Evolutionary conservation across 35 echinoderm and acorn worm species (phyloP), one percentile per base, ranked within the genome.

Genomic region (Stichopus chloronotus): DNA sequence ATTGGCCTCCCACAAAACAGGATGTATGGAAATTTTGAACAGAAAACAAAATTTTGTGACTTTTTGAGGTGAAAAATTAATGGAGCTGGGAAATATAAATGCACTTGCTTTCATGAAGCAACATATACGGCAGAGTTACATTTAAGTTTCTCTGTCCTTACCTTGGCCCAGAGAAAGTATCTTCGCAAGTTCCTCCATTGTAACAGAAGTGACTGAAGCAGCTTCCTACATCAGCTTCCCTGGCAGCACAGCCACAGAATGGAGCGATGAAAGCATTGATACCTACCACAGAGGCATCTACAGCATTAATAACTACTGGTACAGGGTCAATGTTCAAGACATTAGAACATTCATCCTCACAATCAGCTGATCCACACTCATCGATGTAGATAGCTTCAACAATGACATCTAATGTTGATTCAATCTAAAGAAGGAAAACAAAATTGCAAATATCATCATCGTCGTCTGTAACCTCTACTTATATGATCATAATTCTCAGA

Each of bases 311-410:
- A 9, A 99, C 60, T 0, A 93, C 94, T 43, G 97, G 97, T 12
- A 82, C 91, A 13, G 92, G 87, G 79, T 95, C 83, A 9, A 96
- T 94, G 25, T 63, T 91, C 63, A 96, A 92, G 25, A 93, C 90
- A 57, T 99, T 96, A 61, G 92, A 93, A 71, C 97, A 99, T 0
- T 96, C 94, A 2, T 83, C 94, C 81, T 99, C 97, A 24, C 97
- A 96, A 1, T 94, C 95, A 19, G 88, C 97, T 19, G 93, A 55
- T 53, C 92, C 65, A 55, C 97, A 99, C 78, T 93, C 92, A 82
- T 99, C 97, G 24, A 99, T 94, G 21, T 89, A 92, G 88, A 99
- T 84, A 63, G 92, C 92, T 17, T 86, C 95, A 19, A 99, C 90
- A 8, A 43, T 92, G n/a, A 99, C 52, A 17, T 95, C 97, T 21